Evolutionary conservation across 2,888 invertebrate species (phyloP).

Genomic region (Hydraecia micacea): DNA sequence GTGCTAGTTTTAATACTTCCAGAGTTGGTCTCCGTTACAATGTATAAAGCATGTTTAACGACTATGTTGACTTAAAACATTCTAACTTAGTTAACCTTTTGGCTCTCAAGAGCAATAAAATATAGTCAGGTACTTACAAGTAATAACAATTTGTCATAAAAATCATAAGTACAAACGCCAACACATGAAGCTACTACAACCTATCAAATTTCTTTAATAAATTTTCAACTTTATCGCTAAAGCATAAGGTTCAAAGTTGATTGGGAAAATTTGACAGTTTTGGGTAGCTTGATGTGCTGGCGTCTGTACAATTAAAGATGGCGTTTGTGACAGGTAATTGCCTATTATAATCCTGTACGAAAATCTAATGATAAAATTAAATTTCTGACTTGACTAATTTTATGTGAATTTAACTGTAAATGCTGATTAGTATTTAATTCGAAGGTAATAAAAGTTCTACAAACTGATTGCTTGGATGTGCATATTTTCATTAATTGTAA

Average conservation of each 20-base stretch:
- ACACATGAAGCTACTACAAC: too few species aligned
- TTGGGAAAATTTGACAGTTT: too few species aligned
- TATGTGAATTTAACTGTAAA: not conserved
- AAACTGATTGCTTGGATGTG: not conserved
- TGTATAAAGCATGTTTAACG: not conserved
- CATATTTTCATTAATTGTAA: conserved; percentile 18
- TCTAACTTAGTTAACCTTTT: conserved; percentile 6
- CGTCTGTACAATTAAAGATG: not conserved
- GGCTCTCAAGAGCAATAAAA: not conserved
- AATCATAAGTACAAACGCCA: too few species aligned
- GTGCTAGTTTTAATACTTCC: not conserved
- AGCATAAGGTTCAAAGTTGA: too few species aligned
- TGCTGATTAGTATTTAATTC: not conserved
- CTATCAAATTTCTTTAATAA: too few species aligned
- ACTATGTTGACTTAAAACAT: not conserved
- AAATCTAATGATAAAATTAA: not conserved
- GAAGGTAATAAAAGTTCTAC: not conserved
- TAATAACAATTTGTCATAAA: conserved; percentile 15
- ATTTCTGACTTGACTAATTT: not conserved
- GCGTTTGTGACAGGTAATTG: not conserved
- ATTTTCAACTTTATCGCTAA: too few species aligned
- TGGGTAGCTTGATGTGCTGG: too few species aligned
- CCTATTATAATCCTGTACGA: not conserved
- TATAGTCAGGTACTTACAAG: not conserved
- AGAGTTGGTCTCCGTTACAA: not conserved